Conservation (phyloP, 2,113 vertebrate genomes). For the Otis tarda region DNA sequence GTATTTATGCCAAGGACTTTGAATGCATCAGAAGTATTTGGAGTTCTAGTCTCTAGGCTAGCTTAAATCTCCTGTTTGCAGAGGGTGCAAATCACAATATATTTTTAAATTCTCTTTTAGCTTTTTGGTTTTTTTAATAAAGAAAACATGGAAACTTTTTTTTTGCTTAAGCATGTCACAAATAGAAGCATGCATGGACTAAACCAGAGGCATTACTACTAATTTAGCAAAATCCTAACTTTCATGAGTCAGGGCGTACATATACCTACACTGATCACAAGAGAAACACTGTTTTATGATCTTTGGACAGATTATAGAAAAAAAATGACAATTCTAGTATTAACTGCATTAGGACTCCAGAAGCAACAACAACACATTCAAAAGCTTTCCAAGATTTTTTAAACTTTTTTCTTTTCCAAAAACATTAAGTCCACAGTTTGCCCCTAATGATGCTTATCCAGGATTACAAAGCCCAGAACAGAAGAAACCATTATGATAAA, state of each 20-base stretch:
- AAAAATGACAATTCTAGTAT: not conserved
- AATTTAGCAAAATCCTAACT: not conserved
- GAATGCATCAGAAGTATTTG: not conserved
- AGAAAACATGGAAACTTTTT: not conserved
- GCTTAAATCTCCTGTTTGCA: not conserved
- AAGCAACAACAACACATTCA: not conserved
- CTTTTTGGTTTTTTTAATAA: not conserved
- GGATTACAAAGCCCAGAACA: not conserved
- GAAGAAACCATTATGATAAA: not conserved
- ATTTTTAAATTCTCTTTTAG: not conserved
- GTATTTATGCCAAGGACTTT: not conserved
- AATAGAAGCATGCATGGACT: not conserved
- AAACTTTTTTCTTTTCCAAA: not conserved
- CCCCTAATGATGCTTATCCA: not conserved
- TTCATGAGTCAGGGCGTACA: not conserved
- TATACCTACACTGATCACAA: not conserved
- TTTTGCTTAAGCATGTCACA: not conserved
- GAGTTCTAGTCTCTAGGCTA: not conserved
- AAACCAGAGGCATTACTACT: not conserved
- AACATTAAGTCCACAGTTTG: not conserved
- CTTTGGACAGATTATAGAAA: not conserved
- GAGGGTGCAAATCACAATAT: not conserved
- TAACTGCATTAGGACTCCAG: not conserved
- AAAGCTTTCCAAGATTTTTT: not conserved
- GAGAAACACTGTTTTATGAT: not conserved